phyloP scores from a whole-genome alignment of 2,113 vertebrate species.

The Salminus brasiliensis region DNA sequence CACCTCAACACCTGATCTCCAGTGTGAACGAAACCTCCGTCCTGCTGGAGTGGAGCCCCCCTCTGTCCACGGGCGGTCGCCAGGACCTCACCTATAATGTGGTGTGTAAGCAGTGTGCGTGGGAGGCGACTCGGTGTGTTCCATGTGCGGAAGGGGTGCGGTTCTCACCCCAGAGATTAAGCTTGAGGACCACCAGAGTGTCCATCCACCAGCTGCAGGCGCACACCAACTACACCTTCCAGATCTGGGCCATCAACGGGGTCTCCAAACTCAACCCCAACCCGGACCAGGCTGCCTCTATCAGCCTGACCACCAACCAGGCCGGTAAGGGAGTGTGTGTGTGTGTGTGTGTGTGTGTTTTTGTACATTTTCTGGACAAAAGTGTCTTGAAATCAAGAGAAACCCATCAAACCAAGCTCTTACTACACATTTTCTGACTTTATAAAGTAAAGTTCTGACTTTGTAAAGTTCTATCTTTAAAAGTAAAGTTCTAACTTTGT shows the following conservation, averaged over 20 bases:
- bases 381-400: too few species aligned
- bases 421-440: too few species aligned
- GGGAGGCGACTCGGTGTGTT: constrained; percentile 82
- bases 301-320: constrained; percentile 98
- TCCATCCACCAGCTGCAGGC: constrained; percentile 96
- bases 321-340: constrained; percentile 82
- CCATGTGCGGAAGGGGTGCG: constrained; percentile 91
- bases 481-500: too few species aligned
- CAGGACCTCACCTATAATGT: constrained; percentile 93
- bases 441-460: too few species aligned
- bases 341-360: too few species aligned
- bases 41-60: constrained; percentile 93
- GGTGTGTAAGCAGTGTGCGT: constrained; percentile 90
- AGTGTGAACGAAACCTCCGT: constrained; percentile 98
- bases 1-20: constrained; percentile 94
- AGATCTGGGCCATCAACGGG: constrained; percentile 95
- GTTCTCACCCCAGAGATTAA: constrained; percentile 92
- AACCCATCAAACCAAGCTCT: too few species aligned
- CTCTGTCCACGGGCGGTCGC: constrained; percentile 88
- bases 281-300: constrained; percentile 90
- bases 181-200: constrained; percentile 86
- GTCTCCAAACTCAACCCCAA: constrained; percentile 91
- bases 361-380: too few species aligned
- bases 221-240: constrained; percentile 98
- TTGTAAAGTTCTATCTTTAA: too few species aligned